phyloP scores from a whole-genome alignment of 2,113 vertebrate genomes.

The Nestor notabilis region DNA sequence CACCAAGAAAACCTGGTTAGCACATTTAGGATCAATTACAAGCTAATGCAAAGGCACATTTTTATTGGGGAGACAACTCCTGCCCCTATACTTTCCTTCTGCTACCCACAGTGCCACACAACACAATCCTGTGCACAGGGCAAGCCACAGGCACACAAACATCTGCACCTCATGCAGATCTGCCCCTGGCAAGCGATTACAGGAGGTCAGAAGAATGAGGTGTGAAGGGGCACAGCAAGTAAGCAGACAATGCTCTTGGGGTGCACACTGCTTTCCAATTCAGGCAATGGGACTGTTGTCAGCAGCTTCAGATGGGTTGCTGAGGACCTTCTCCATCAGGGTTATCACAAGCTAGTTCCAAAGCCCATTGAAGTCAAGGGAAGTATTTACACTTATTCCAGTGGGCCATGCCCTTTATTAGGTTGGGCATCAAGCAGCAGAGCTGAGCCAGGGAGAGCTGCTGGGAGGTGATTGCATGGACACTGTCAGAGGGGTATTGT shows the following conservation, averaged over 20 bases:
- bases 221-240: neutral
- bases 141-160: accelerated
- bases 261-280: neutral
- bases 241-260: neutral
- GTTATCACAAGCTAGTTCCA: neutral
- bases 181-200: neutral
- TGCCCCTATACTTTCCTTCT: neutral
- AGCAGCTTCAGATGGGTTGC: neutral
- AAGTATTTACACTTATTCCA: neutral
- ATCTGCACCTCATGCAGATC: neutral
- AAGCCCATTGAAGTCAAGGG: neutral
- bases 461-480: too few species aligned
- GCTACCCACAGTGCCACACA: neutral
- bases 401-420: neutral
- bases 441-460: neutral
- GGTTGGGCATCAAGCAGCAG: neutral
- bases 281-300: accelerated
- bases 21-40: neutral
- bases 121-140: neutral
- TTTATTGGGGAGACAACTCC: neutral
- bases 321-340: neutral
- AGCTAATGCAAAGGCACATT: accelerated
- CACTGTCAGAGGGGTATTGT: accelerated
- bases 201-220: neutral
- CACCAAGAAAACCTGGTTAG: neutral